phyloP scores from a whole-genome alignment of 2,888 invertebrate species.

The Diogma glabrata region DNA sequence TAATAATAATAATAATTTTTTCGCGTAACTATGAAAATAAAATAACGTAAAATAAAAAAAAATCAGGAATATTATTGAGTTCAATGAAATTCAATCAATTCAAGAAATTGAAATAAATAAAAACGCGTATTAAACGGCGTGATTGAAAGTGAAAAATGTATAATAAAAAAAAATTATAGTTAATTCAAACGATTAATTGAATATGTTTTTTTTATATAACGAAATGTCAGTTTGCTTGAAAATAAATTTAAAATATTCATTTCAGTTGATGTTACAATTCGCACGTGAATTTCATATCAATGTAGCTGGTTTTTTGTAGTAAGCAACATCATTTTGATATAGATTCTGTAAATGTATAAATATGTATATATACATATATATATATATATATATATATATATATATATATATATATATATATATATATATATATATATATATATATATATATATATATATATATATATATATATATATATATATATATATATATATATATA shows the following conservation, averaged over 20 bases:
- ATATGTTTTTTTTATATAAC: not conserved
- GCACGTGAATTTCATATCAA: constrained; percentile 3
- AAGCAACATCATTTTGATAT: too few relatives aligned
- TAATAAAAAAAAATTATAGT: not conserved
- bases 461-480: not conserved
- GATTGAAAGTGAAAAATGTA: constrained; percentile 7
- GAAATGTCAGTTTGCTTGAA: constrained; percentile 7
- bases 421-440: not conserved
- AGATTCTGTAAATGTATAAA: constrained; percentile 3
- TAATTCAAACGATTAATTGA: too few relatives aligned
- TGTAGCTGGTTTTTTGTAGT: not conserved
- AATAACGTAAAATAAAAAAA: too few relatives aligned
- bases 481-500: constrained; percentile 1
- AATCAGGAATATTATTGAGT: constrained; percentile 5
- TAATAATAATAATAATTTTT: too few relatives aligned
- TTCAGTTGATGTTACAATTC: constrained; percentile 7
- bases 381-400: not conserved
- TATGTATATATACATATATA: not conserved
- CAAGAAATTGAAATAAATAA: too few relatives aligned
- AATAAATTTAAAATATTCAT: not conserved
- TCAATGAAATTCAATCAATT: constrained; percentile 9
- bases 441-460: not conserved
- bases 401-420: not conserved
- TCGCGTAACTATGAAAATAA: too few relatives aligned
- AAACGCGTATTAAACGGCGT: constrained; percentile 5